Conservation (phyloP, 64 coral and sea anemone genomes). For the Montipora foliosa region DNA sequence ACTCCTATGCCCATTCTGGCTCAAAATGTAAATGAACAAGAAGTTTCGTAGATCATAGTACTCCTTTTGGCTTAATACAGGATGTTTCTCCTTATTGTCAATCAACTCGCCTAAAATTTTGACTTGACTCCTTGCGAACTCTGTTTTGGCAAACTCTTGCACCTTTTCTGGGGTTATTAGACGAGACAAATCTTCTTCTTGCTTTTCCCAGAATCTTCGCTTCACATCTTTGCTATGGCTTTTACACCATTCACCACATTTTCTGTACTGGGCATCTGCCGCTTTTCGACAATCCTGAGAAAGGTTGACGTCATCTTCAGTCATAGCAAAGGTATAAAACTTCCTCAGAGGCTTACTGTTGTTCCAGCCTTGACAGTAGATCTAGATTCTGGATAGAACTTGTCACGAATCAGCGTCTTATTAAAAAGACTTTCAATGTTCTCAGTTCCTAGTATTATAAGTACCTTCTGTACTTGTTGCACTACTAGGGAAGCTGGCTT, state of each 20-base stretch:
- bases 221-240: background rate
- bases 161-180: constrained; percentile 9
- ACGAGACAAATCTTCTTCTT: constrained; percentile 5
- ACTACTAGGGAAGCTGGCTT: no score
- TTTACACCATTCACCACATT: constrained; percentile 16
- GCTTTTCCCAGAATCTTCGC: constrained; percentile 14
- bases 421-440: background rate
- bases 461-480: no score
- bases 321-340: constrained; percentile 26
- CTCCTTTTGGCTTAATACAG: background rate
- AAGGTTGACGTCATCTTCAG: constrained; percentile 3
- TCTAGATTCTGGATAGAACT: constrained; percentile 38
- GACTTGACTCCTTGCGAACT: background rate
- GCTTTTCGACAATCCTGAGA: background rate
- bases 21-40: constrained; percentile 7
- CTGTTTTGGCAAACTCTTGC: constrained; percentile 15
- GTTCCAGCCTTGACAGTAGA: background rate
- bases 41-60: constrained; percentile 9
- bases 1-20: constrained; percentile 10
- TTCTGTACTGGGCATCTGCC: background rate
- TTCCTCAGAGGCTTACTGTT: background rate
- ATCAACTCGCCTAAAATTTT: background rate
- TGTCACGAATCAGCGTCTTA: constrained; percentile 4
- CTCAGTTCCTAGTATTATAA: no score
- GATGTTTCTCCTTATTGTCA: background rate